phyloP scores from a whole-genome alignment of 2,113 vertebrate genomes.

The Pteruthius melanotis region DNA sequence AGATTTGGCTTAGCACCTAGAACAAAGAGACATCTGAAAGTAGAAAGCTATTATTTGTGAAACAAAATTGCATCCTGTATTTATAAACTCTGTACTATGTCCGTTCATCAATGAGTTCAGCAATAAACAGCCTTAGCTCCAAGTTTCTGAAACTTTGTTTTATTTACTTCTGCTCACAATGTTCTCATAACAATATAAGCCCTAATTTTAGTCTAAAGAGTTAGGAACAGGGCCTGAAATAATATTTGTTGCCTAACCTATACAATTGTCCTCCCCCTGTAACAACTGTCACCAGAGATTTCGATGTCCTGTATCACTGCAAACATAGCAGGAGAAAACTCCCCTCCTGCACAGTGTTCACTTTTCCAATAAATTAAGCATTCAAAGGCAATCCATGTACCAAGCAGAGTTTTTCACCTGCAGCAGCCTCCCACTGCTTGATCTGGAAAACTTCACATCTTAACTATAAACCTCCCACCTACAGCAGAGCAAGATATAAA shows the following conservation, averaged over 20 bases:
- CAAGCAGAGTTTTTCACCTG: neutral
- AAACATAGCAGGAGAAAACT: neutral
- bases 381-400: neutral
- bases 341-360: neutral
- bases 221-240: neutral
- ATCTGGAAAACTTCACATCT: neutral
- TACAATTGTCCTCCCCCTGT: neutral
- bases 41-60: neutral
- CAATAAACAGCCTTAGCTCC: neutral
- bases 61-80: neutral
- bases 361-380: neutral
- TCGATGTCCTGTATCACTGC: neutral
- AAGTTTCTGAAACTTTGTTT: neutral
- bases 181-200: neutral
- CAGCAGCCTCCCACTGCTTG: neutral
- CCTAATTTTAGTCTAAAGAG: neutral
- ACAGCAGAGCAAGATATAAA: neutral
- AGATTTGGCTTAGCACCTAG: neutral
- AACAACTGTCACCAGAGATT: neutral
- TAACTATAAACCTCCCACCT: neutral
- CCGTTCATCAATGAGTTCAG: neutral
- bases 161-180: neutral
- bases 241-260: neutral
- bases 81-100: neutral
- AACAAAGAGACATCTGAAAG: neutral